These are phyloP conservation scores for Drosophila busckii DNA, from an alignment of 1,140 invertebrate genomes.

Conservation along the genomic window DNA sequence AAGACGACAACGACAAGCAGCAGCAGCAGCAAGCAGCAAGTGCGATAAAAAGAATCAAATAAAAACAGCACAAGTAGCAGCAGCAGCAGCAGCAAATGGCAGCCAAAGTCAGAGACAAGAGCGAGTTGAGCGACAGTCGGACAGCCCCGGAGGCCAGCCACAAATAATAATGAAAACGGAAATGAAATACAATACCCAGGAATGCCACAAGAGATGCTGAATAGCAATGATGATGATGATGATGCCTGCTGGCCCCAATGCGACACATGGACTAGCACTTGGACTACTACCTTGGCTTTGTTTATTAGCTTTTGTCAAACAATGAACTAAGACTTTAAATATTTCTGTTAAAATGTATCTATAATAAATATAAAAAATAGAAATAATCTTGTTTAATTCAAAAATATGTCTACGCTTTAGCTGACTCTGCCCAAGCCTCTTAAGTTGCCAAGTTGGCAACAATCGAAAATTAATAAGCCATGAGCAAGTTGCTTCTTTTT, in stretches of 20 bases:
- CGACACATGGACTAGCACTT: constrained; percentile 5
- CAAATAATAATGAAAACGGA: constrained; percentile 76
- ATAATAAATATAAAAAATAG: not conserved
- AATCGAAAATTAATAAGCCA: constrained; percentile 62
- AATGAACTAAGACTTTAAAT: no score
- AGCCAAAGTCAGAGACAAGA: constrained; percentile 9
- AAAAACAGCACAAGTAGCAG: constrained; percentile 13
- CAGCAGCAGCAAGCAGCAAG: constrained; percentile 18
- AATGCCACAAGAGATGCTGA: constrained; percentile 46
- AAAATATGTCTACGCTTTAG: no score
- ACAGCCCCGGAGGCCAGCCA: constrained; percentile 39
- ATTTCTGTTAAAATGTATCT: no score
- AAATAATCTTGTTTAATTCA: no score
- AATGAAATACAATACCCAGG: constrained; percentile 74
- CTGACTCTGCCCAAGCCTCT: not conserved
- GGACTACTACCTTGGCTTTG: no score
- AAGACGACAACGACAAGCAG: constrained; percentile 23
- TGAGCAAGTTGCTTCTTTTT: constrained; percentile 42
- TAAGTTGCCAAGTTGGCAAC: constrained; percentile 17
- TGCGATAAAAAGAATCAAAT: constrained; percentile 5
- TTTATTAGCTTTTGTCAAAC: no score
- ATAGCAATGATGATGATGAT: constrained; percentile 28
- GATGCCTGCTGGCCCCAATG: constrained; percentile 4
- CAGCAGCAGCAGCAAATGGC: constrained; percentile 13
- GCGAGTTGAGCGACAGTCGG: constrained; percentile 31